Evolutionary conservation across 92 coral and sea anemone species (phyloP).

Genomic region (Parazoanthus swiftii): DNA sequence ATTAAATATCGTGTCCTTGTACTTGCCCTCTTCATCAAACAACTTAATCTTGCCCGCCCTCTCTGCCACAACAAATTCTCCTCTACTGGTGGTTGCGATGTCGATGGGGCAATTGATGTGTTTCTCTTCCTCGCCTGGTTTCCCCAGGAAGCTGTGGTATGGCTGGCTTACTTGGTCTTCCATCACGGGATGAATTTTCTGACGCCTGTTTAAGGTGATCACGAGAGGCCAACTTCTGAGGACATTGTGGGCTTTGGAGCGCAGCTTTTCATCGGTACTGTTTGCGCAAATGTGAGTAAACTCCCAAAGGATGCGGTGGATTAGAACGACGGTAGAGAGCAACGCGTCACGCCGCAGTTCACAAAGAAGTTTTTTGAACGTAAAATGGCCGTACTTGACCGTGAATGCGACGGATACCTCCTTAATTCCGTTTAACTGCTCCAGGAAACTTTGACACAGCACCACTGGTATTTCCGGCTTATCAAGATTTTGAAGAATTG

Average conservation of each 20-base stretch:
- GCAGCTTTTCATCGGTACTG: constrained; percentile 40
- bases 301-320: constrained; percentile 70
- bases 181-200: constrained; percentile 66
- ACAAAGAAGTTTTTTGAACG: constrained; percentile 51
- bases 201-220: constrained; percentile 38
- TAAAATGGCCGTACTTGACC: constrained; percentile 60
- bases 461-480: constrained; percentile 69
- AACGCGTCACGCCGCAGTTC: constrained; percentile 69
- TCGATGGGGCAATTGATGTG: constrained; percentile 34
- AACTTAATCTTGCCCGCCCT: constrained; percentile 36
- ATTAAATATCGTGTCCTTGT: constrained; percentile 51
- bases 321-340: constrained; percentile 55
- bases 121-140: constrained; percentile 34
- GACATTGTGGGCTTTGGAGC: constrained; percentile 34
- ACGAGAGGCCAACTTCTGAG: constrained; percentile 70
- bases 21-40: constrained; percentile 35
- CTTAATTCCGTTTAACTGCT: constrained; percentile 69
- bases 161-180: constrained; percentile 53
- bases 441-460: constrained; percentile 61
- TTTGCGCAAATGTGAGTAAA: constrained; percentile 61
- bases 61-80: constrained; percentile 32
- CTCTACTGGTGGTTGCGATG: constrained; percentile 28
- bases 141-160: constrained; percentile 47
- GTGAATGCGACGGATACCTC: constrained; percentile 66
- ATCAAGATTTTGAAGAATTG: constrained; percentile 55